These are phyloP conservation scores for Halcyon leucocephala DNA, from an alignment of 2,797 vertebrate genomes.

Conservation along the genomic window DNA sequence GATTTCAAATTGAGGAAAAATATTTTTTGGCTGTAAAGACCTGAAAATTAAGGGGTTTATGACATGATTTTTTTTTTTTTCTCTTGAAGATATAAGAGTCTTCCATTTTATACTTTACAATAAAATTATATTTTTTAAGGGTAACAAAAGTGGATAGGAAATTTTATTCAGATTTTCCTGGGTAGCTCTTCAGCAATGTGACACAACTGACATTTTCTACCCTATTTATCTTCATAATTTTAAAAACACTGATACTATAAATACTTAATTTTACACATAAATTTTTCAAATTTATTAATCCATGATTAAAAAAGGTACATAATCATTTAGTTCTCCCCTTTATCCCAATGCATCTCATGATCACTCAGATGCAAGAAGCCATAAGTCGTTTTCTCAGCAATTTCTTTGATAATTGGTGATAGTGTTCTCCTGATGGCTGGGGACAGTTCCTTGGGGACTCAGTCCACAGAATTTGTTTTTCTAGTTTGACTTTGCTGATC, in stretches of 20 bases:
- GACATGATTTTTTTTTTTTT: neutral
- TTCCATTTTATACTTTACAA: neutral
- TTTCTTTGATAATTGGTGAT: conserved; percentile 83
- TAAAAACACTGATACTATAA: neutral
- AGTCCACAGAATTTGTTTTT: conserved; percentile 68
- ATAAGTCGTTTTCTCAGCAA: conserved; percentile 81
- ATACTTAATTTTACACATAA: neutral
- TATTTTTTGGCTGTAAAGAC: neutral
- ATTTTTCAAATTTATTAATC: neutral
- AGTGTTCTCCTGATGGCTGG: conserved; percentile 59
- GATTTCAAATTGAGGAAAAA: neutral
- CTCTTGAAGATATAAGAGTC: neutral
- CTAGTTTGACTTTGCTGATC: conserved; percentile 77
- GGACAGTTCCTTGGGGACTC: conserved; percentile 69
- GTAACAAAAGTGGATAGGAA: neutral
- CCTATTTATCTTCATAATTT: neutral
- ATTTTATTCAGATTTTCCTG: neutral
- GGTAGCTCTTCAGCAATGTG: neutral
- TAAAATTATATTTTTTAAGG: neutral
- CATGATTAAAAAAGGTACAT: conserved; percentile 41
- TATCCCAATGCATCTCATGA: conserved; percentile 76
- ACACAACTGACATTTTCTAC: neutral
- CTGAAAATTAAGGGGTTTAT: neutral
- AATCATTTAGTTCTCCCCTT: conserved; percentile 80
- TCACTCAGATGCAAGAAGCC: conserved; percentile 70